These are phyloP conservation scores for Calcarius lapponicus DNA, from an alignment of 2,797 vertebrate genomes.

Conservation along the genomic window DNA sequence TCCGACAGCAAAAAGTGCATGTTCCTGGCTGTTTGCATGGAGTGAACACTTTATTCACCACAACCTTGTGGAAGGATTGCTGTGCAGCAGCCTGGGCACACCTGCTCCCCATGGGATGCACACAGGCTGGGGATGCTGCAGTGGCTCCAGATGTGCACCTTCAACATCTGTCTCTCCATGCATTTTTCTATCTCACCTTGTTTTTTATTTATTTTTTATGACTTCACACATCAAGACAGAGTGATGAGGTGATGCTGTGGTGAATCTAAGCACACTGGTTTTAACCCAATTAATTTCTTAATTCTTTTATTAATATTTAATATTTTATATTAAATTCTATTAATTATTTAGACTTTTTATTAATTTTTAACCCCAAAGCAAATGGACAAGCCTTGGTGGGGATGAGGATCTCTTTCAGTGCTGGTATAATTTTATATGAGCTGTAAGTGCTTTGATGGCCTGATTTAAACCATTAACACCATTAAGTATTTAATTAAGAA, in stretches of 20 bases:
- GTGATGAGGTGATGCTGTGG: not conserved
- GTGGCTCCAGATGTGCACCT: not conserved
- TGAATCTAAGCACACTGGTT: not conserved
- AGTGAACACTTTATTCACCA: not conserved
- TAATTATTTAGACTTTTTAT: not conserved
- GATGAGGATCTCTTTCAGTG: not conserved
- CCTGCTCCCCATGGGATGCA: rapidly evolving
- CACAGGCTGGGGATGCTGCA: not conserved
- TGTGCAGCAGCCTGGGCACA: not conserved
- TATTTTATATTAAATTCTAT: not conserved
- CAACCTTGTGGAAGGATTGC: not conserved
- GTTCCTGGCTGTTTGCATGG: rapidly evolving
- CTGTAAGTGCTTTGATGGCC: not conserved
- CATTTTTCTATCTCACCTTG: not conserved
- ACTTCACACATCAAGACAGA: not conserved
- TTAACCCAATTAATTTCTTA: not conserved
- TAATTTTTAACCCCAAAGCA: not conserved
- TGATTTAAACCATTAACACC: not conserved
- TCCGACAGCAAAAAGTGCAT: not conserved
- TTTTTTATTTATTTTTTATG: not conserved
- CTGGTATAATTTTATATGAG: not conserved
- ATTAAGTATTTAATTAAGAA: constrained; percentile 46
- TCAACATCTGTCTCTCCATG: not conserved
- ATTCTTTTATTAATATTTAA: not conserved
- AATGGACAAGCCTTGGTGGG: not conserved